Evolutionary conservation across 1,140 invertebrate genomes (phyloP), one percentile per base, ranked within the genome.

Genomic region (Euschistus heros): DNA sequence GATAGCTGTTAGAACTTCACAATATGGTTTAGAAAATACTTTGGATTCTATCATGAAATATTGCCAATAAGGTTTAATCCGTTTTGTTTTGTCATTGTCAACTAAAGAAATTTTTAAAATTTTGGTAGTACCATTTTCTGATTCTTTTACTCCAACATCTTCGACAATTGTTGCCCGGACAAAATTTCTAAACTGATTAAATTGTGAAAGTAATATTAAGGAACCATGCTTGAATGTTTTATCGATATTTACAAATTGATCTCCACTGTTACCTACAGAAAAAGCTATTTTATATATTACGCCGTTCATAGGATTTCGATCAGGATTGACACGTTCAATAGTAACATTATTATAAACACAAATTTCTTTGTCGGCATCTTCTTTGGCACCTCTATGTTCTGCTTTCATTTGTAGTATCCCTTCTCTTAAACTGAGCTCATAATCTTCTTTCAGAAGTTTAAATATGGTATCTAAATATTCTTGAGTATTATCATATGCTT

Each of bases 161-260:
- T 55, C 47, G 17, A 63, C 33, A 6, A 55, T 22, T 10, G 33
- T 66, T 13, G n/a, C n/a, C 69, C 88, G 81, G 33, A 86, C 73
- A 42, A 88, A 75, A 33, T 79, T 80, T 26, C 79, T 73, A 73
- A 90, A 91, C 54, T 84, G 78, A 14, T 17, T 66, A 71, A 87
- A 81, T 17, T 68, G 75, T 1, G 86, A 85, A 27, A 92, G 79
- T 67, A 86, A 82, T 0, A 92, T 69, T n/a, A 92, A 73, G 0
- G 86, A 84, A 1, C 89, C 89, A 74, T 76, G 83, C 72, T 89
- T 79, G 27, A 92, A 80, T 61, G 82, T 75, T 71, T 83, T 82
- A 0, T 78, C 7, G 44, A 73, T 8, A 68, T 65, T 69, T 63
- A 73, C 73, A 69, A 72, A 75, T 10, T 68, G 70, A 13, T 72